phyloP scores from a whole-genome alignment of 2,113 vertebrate genomes.

The Hyla sarda region DNA sequence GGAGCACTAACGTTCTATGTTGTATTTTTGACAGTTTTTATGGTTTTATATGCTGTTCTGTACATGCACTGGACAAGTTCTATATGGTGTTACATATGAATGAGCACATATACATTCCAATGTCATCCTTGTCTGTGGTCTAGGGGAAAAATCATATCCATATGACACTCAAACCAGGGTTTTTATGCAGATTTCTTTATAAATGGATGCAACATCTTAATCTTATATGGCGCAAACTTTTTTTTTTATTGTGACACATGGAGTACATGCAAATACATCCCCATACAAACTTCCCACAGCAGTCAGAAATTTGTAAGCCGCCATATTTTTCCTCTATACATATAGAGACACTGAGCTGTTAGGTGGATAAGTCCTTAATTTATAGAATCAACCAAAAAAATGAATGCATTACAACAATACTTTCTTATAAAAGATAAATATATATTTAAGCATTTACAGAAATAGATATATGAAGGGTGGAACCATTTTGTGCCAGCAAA shows the following conservation, averaged over 20 bases:
- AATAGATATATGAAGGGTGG: slow-evolving; percentile 15
- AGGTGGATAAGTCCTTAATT: not conserved
- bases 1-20: no score
- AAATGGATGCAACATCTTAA: not conserved
- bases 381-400: not conserved
- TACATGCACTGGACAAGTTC: not conserved
- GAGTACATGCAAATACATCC: not conserved
- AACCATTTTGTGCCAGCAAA: slow-evolving; percentile 49
- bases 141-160: not conserved
- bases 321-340: not conserved
- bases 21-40: no score
- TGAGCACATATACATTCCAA: not conserved
- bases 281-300: not conserved
- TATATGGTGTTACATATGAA: not conserved
- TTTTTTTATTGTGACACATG: not conserved
- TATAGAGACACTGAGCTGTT: not conserved
- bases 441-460: slow-evolving; percentile 34
- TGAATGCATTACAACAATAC: not conserved
- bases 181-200: not conserved
- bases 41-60: no score
- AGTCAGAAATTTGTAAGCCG: no score
- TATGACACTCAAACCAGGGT: not conserved
- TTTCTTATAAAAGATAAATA: slow-evolving; percentile 41
- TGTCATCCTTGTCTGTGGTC: not conserved
- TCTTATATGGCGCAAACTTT: no score